Percentiles rank a stretch among this genome's conserved stretches.
Evolutionary conservation across 2,888 invertebrate species (phyloP).

Genomic region (Sinotaia quadrata): DNA sequence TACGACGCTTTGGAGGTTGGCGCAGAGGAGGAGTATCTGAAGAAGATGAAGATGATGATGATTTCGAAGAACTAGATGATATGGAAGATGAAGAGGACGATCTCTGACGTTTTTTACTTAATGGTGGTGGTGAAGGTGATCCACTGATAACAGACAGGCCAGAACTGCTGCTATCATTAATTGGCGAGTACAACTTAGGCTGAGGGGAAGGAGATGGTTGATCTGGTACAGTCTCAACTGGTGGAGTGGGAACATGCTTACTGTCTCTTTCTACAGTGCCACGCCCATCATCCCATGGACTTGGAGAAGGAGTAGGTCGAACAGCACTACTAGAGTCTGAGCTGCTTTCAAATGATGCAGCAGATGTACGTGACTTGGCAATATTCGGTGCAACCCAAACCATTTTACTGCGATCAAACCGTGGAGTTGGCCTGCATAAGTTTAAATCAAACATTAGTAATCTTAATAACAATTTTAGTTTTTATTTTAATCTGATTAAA

Average conservation of each 20-base stretch:
- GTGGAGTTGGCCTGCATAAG: neutral
- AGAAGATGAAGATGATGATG: constrained; percentile 16
- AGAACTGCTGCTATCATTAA: constrained; percentile 27
- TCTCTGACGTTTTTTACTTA: neutral
- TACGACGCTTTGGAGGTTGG: constrained; percentile 18
- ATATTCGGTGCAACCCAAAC: constrained; percentile 2
- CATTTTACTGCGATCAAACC: constrained; percentile 3
- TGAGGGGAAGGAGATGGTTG: constrained; percentile 5
- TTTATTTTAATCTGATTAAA: too few relatives aligned
- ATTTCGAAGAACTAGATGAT: constrained; percentile 8
- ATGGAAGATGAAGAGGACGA: neutral
- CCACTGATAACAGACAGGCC: constrained; percentile 8
- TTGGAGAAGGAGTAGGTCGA: neutral
- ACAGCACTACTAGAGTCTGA: neutral
- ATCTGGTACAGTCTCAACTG: neutral
- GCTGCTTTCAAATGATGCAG: neutral
- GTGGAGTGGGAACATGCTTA: neutral
- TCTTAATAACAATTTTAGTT: too few relatives aligned
- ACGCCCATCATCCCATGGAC: neutral
- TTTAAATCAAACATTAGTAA: too few relatives aligned
- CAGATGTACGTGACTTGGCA: neutral
- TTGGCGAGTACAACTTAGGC: constrained; percentile 18
- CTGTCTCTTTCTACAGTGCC: neutral
- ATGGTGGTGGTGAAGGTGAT: neutral
- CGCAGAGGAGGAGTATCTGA: constrained; percentile 1